Conservation (phyloP, 1,140 invertebrate genomes). For the Sitobion miscanthi region DNA sequence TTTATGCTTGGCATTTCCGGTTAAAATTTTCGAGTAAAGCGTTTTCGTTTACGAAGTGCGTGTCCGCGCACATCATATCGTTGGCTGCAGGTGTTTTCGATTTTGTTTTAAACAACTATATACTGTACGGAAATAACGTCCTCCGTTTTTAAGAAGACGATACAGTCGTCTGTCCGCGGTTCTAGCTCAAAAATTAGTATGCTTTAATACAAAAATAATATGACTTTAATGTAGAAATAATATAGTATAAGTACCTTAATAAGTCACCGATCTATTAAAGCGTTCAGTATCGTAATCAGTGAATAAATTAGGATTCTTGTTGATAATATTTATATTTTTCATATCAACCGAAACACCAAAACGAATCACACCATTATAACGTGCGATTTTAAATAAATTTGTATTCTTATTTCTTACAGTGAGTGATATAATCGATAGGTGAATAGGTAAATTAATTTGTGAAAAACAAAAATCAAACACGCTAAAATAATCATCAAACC, state of each 20-base stretch:
- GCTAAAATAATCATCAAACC: no score
- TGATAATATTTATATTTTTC: background rate
- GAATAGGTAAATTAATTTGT: no score
- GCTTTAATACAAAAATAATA: no score
- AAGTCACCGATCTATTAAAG: no score
- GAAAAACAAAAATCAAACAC: background rate
- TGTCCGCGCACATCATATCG: background rate
- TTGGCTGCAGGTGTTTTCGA: background rate
- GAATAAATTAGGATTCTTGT: no score
- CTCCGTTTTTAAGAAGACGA: background rate
- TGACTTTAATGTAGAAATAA: no score
- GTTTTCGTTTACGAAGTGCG: background rate
- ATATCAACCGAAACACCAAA: no score
- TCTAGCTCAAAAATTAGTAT: no score
- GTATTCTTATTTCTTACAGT: no score
- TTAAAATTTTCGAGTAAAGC: background rate
- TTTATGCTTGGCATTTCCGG: background rate
- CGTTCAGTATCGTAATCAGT: no score
- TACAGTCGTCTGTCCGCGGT: no score
- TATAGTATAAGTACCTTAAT: no score
- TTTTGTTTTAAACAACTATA: background rate
- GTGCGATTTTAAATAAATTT: background rate
- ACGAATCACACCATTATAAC: background rate
- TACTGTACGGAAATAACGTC: background rate
- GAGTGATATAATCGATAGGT: background rate